phyloP scores from a whole-genome alignment of 2,888 invertebrate species.

The Ennomos erosarius region DNA sequence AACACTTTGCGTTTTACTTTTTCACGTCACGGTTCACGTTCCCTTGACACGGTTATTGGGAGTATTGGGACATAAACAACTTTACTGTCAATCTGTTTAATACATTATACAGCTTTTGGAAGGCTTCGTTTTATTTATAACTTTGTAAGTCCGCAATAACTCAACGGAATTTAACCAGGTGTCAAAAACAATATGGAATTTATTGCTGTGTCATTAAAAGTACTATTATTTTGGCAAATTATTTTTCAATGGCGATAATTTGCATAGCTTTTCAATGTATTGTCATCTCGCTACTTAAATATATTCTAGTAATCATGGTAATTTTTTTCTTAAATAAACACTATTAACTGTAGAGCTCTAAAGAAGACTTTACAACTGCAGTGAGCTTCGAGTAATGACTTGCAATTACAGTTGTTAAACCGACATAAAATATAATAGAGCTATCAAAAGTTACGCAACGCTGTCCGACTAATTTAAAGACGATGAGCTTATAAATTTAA shows the following conservation, averaged over 20 bases:
- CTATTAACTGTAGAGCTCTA: constrained; percentile 5
- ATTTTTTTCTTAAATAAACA: not conserved
- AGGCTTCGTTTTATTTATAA: constrained; percentile 2
- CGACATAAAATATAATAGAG: constrained; percentile 21
- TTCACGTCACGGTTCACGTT: constrained; percentile 7
- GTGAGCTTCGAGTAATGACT: constrained; percentile 10
- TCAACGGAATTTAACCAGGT: no score
- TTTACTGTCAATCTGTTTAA: constrained; percentile 29
- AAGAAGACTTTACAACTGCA: constrained; percentile 5
- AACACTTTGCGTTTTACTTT: no score
- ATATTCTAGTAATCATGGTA: no score
- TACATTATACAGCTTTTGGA: not conserved
- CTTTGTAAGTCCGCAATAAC: not conserved
- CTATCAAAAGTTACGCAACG: constrained; percentile 28
- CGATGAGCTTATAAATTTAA: constrained; percentile 4
- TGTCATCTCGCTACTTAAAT: no score
- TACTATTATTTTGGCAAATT: no score
- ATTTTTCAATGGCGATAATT: no score
- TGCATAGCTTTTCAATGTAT: no score
- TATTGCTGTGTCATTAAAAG: no score
- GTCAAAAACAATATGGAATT: no score
- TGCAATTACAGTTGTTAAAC: constrained; percentile 24
- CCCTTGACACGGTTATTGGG: constrained; percentile 33
- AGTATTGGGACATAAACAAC: constrained; percentile 35
- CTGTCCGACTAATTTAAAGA: constrained; percentile 12